Percentiles rank a stretch among this genome's conserved stretches.
Conservation (phyloP, 2,888 invertebrate genomes). For the Drosophila maculinotata region DNA sequence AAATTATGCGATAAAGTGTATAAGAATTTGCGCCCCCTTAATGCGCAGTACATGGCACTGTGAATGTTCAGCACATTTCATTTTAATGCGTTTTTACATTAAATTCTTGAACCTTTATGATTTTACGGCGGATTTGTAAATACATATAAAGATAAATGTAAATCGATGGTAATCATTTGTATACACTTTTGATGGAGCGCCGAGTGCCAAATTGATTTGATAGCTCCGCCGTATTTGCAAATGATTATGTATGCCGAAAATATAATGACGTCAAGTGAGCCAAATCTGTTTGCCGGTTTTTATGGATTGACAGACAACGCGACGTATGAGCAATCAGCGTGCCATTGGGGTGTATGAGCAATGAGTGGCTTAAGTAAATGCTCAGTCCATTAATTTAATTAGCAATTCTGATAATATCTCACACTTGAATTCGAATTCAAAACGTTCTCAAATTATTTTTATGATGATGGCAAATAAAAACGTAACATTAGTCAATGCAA, state of each 20-base stretch:
- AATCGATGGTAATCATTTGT: conserved; percentile 72
- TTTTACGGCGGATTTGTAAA: conserved; percentile 33
- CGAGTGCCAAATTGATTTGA: conserved; percentile 61
- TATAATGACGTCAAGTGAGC: conserved; percentile 71
- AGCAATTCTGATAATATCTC: conserved; percentile 56
- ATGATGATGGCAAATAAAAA: conserved; percentile 21
- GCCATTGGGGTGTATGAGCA: conserved; percentile 40
- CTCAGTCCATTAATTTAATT: conserved; percentile 59
- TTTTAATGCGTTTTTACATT: conserved; percentile 55
- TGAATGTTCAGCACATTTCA: conserved; percentile 31
- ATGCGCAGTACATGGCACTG: conserved; percentile 41
- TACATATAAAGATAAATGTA: conserved; percentile 55
- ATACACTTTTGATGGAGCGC: conserved; percentile 59
- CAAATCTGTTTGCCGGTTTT: conserved; percentile 39
- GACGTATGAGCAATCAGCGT: conserved; percentile 37
- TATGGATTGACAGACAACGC: conserved; percentile 33
- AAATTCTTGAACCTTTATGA: conserved; percentile 62
- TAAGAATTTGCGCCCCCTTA: conserved; percentile 25
- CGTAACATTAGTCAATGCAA: conserved; percentile 18
- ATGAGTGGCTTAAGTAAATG: conserved; percentile 21
- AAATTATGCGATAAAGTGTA: conserved; percentile 75
- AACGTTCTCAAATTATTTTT: conserved; percentile 12
- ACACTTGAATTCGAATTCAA: conserved; percentile 32
- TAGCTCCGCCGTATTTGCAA: conserved; percentile 45
- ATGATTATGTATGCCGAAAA: conserved; percentile 38